Conservation (phyloP, 2,888 invertebrate species). For the Drosophila suboccidentalis region DNA sequence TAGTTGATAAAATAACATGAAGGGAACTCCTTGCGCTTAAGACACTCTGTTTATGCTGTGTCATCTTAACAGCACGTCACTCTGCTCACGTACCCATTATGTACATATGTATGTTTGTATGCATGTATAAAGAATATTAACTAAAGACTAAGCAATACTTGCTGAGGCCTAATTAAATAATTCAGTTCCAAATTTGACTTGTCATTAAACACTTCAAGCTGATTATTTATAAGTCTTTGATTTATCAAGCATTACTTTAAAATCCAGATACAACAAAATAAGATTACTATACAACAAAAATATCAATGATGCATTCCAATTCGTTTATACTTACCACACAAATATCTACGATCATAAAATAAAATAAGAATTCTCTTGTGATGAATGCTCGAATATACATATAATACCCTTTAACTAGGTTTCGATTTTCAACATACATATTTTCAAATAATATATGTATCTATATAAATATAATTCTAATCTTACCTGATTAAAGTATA, state of each 20-base stretch:
- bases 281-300: conserved; percentile 9
- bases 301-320: conserved; percentile 11
- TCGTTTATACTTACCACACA: not conserved
- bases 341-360: not conserved
- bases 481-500: not conserved
- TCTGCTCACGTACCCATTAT: conserved; percentile 2
- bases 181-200: not conserved
- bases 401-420: not conserved
- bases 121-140: too few species aligned
- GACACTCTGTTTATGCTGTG: conserved; percentile 40
- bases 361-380: not conserved
- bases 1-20: conserved; percentile 36
- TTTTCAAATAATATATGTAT: too few species aligned
- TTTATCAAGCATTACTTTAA: not conserved
- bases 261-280: not conserved
- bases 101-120: not conserved
- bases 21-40: conserved; percentile 53
- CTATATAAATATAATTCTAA: not conserved
- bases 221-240: not conserved
- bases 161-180: conserved; percentile 1
- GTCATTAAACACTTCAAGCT: too few species aligned
- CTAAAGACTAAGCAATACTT: not conserved
- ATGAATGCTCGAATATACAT: not conserved
- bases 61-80: conserved; percentile 49
- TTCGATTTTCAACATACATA: not conserved